Conservation (phyloP, 2,113 vertebrate genomes). For the Parus major region DNA sequence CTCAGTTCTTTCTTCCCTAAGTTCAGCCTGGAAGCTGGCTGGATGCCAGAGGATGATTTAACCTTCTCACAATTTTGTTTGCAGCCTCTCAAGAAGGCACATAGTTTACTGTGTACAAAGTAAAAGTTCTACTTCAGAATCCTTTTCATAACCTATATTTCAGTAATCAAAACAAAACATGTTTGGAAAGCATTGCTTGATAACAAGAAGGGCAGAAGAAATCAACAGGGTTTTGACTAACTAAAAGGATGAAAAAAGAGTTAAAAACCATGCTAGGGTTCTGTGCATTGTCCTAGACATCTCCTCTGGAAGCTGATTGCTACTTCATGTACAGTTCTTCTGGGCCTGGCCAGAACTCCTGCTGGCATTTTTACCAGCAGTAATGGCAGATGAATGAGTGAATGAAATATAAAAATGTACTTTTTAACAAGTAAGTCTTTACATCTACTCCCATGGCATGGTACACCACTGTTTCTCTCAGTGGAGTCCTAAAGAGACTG, state of each 20-base stretch:
- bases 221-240: background rate
- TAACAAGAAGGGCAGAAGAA: background rate
- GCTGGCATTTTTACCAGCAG: background rate
- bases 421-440: background rate
- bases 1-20: background rate
- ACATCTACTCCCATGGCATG: background rate
- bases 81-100: background rate
- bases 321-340: background rate
- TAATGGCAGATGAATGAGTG: background rate
- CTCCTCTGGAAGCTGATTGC: background rate
- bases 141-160: background rate
- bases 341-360: background rate
- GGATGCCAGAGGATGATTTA: background rate
- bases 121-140: background rate
- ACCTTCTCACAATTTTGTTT: background rate
- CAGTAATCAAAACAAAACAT: background rate
- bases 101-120: background rate
- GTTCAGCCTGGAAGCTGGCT: background rate
- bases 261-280: background rate
- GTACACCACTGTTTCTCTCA: background rate
- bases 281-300: background rate
- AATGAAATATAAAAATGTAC: background rate
- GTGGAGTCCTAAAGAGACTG: background rate
- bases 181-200: background rate
- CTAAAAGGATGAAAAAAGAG: background rate